Conservation (phyloP, 2,113 vertebrate genomes). For the Penelope pileata region DNA sequence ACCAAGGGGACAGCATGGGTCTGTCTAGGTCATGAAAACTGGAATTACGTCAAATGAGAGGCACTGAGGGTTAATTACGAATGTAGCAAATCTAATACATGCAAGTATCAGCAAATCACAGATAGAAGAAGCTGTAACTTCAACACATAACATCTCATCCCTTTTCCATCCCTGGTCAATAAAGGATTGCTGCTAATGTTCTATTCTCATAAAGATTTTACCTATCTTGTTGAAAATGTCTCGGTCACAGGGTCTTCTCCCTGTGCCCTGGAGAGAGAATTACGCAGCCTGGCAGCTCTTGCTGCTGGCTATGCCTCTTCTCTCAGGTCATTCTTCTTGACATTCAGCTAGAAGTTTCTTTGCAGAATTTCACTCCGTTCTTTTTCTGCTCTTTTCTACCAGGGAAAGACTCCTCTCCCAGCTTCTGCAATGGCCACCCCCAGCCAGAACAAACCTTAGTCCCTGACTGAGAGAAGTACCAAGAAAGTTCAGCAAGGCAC, state of each 20-base stretch:
- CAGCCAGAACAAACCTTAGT: not conserved
- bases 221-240: not conserved
- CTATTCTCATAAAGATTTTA: not conserved
- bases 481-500: not conserved
- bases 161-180: not conserved
- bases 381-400: not conserved
- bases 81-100: not conserved
- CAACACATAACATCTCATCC: not conserved
- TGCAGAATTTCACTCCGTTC: not conserved
- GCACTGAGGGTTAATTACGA: slow-evolving; percentile 24
- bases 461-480: not conserved
- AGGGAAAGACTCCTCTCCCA: not conserved
- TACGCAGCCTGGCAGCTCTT: not conserved
- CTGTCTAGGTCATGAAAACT: not conserved
- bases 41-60: slow-evolving; percentile 25
- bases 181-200: not conserved
- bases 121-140: not conserved
- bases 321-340: not conserved
- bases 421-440: not conserved
- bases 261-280: not conserved
- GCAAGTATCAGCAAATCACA: not conserved
- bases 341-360: not conserved
- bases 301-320: accelerated
- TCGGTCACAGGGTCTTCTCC: not conserved
- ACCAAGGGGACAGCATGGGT: not conserved